Evolutionary conservation across 2,888 invertebrate species (phyloP).

Genomic region (Zootermopsis nevadensis): DNA sequence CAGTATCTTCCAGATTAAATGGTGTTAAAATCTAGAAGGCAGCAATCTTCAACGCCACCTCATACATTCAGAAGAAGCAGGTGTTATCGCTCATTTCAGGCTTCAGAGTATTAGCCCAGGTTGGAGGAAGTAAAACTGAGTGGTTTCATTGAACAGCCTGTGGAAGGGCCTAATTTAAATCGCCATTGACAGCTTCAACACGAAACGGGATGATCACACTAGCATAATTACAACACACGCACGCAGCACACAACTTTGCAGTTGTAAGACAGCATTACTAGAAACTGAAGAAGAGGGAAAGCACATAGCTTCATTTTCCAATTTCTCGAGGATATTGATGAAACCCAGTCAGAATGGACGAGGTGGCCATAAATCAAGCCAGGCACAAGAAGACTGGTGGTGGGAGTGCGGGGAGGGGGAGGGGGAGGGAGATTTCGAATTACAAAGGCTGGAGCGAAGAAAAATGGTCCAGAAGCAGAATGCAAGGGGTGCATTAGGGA

Average conservation of each 20-base stretch:
- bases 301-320: conserved; percentile 38
- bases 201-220: no score
- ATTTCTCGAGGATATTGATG: conserved; percentile 43
- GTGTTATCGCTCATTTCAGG: no score
- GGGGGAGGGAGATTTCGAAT: conserved; percentile 46
- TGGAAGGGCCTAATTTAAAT: no score
- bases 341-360: conserved; percentile 36
- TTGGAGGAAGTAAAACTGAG: no score
- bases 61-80: no score
- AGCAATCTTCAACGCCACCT: no score
- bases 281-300: conserved; percentile 21
- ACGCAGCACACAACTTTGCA: not conserved
- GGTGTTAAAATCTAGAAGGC: no score
- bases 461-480: conserved; percentile 49
- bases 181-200: no score
- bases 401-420: conserved; percentile 17
- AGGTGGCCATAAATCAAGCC: conserved; percentile 42
- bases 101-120: no score
- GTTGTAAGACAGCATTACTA: not conserved
- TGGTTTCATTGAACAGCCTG: no score
- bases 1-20: no score
- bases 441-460: conserved; percentile 50
- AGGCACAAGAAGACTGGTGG: conserved; percentile 39
- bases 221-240: no score
- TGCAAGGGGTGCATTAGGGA: conserved; percentile 42